Evolutionary conservation across 1,140 invertebrate genomes (phyloP), one percentile per base, ranked within the genome.

Genomic region (Drosophila pectinifera): DNA sequence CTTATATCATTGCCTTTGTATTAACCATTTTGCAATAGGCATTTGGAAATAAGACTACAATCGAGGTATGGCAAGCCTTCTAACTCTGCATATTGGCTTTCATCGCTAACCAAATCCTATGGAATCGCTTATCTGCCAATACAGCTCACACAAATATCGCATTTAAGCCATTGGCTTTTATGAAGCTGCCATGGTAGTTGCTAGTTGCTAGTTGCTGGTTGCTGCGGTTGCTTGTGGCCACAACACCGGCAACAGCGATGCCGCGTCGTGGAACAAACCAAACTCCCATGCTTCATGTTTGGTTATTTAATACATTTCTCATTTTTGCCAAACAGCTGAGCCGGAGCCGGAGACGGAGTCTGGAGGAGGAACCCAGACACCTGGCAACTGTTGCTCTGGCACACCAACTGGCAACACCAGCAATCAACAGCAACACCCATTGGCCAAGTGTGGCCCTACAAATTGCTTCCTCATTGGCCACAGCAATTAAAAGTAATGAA

Each of bases 401-500:
- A 18, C 54, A 34, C 22, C 34, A 48, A 24, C 36, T 45, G 45
- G 22, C 41, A 59, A 45, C 62, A 42, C 36, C 59, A 26, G 34
- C 42, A 46, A 58, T 58, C 56, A 59, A 8, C 31, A 20, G 13
- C 39, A 43, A 26, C 41, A n/a, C 42, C 34, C 51, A 41, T 28
- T 36, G 39, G 49, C 11, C 34, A 39, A 61, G 70, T 65, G 59
- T 69, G 64, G 74, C 83, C 84, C 80, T 89, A 80, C 84, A 89
- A 88, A 89, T 88, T 89, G 79, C 84, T 88, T 86, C 83, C 83
- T 86, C 83, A 86, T 86, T 88, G 83, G 83, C 79, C 83, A 76
- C 84, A 77, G 74, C 83, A 86, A 86, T 86, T 86, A 86, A 86
- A 86, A 86, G 70, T 86, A 86, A 86, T 88, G 80, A 89, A 88